phyloP scores from a whole-genome alignment of 2,797 vertebrate genomes.

The Lemur catta region DNA sequence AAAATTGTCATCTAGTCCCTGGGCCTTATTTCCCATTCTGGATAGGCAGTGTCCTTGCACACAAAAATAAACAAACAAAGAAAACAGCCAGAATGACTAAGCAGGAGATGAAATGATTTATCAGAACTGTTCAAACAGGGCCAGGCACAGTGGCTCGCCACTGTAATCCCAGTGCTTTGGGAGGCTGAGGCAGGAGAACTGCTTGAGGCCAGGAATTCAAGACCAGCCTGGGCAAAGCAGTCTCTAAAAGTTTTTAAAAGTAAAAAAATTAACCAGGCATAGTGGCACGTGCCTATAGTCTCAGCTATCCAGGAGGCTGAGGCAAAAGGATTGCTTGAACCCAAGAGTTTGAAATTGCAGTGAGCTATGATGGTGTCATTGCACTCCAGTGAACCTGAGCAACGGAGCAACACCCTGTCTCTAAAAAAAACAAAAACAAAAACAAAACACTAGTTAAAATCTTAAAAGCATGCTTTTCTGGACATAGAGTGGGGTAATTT shows the following conservation, averaged over 20 bases:
- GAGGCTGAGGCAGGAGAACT: too few species aligned
- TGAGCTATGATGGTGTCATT: neutral
- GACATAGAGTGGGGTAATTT: neutral
- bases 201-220: too few species aligned
- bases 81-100: neutral
- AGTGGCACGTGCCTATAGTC: neutral
- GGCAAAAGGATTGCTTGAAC: neutral
- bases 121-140: neutral
- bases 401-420: neutral
- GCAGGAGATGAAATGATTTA: slow-evolving; percentile 27
- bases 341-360: neutral
- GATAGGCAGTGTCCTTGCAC: neutral
- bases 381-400: neutral
- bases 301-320: neutral
- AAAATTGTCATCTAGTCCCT: neutral
- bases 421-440: neutral
- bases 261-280: neutral
- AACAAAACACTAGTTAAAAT: neutral
- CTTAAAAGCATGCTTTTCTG: neutral
- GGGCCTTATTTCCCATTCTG: neutral
- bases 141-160: too few species aligned
- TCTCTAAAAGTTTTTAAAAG: neutral
- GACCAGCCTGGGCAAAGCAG: too few species aligned
- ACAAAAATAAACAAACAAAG: neutral
- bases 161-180: too few species aligned